These are phyloP conservation scores for Ips typographus DNA, from an alignment of 1,140 invertebrate species.

Conservation along the genomic window DNA sequence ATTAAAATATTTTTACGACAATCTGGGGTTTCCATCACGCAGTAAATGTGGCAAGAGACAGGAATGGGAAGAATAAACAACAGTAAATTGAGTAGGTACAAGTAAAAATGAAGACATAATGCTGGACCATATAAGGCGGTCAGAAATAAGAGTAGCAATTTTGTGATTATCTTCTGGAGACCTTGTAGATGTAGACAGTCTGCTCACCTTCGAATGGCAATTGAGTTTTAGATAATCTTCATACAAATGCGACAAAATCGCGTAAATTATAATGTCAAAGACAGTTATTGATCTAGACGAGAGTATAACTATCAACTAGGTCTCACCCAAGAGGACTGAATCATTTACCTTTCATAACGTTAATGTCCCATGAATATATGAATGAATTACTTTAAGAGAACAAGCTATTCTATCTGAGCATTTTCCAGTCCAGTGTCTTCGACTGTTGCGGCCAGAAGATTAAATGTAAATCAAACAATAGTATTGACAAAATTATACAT, in stretches of 20 bases:
- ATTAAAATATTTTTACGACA: conserved; percentile 6
- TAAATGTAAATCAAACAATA: conserved; percentile 30
- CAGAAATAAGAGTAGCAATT: conserved; percentile 24
- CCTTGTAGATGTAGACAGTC: conserved; percentile 24
- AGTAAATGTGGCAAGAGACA: conserved; percentile 6
- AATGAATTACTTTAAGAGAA: conserved; percentile 27
- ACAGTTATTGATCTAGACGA: conserved; percentile 10
- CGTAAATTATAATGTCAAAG: not conserved
- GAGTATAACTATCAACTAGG: not conserved
- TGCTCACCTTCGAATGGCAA: conserved; percentile 14
- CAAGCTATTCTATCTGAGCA: conserved; percentile 17
- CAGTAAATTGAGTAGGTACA: conserved; percentile 14
- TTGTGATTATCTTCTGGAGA: conserved; percentile 27
- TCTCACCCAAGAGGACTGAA: conserved; percentile 1
- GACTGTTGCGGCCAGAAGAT: conserved; percentile 7
- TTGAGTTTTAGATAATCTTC: not conserved
- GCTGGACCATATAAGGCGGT: conserved; percentile 13
- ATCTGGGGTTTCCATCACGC: conserved; percentile 4
- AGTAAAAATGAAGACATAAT: conserved; percentile 26
- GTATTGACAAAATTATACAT: conserved; percentile 20
- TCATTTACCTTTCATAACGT: conserved; percentile 11
- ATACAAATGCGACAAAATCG: not conserved
- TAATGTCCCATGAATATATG: conserved; percentile 28
- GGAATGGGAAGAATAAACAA: conserved; percentile 16
- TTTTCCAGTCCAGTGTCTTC: conserved; percentile 8